A percentile compares a stretch with the other conserved stretches of the same genome.
Conservation (phyloP, 2,113 vertebrate genomes). For the Brachionichthys hirsutus region DNA sequence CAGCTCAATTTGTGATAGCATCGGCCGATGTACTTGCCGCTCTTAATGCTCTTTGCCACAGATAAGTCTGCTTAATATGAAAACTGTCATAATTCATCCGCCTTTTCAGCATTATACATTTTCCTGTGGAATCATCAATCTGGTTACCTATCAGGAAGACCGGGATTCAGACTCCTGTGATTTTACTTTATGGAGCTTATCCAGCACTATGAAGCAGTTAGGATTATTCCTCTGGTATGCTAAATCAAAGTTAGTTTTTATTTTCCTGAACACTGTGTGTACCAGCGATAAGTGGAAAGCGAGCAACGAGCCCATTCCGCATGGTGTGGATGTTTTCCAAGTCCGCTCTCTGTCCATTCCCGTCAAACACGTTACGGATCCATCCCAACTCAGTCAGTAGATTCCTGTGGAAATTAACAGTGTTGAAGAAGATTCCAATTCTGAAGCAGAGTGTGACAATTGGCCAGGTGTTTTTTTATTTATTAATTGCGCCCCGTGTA, state of each 20-base stretch:
- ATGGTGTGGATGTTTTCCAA: slow-evolving; percentile 49
- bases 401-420: slow-evolving; percentile 98
- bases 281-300: slow-evolving; percentile 42
- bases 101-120: slow-evolving; percentile 68
- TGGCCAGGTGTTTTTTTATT: slow-evolving; percentile 92
- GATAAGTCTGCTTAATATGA: slow-evolving; percentile 83
- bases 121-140: slow-evolving; percentile 73
- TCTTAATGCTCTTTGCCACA: slow-evolving; percentile 79
- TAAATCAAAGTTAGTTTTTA: slow-evolving; percentile 65
- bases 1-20: slow-evolving; percentile 83
- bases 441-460: slow-evolving; percentile 94
- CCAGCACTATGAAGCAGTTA: slow-evolving; percentile 62
- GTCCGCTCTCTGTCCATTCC: slow-evolving; percentile 80
- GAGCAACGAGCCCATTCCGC: slow-evolving; percentile 13
- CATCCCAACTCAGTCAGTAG: slow-evolving; percentile 85
- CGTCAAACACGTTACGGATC: slow-evolving; percentile 84
- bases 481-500: slow-evolving; percentile 93
- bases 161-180: slow-evolving; percentile 58
- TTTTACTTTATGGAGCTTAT: slow-evolving; percentile 80
- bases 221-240: slow-evolving; percentile 64
- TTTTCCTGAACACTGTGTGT: slow-evolving; percentile 40
- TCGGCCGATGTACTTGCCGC: slow-evolving; percentile 75
- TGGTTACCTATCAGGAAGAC: slow-evolving; percentile 67
- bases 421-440: slow-evolving; percentile 95
- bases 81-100: slow-evolving; percentile 82